Evolutionary conservation across 30 jellyfish, hydroid and myxozoan genomes (phyloP).

Genomic region (Pelagia noctiluca): DNA sequence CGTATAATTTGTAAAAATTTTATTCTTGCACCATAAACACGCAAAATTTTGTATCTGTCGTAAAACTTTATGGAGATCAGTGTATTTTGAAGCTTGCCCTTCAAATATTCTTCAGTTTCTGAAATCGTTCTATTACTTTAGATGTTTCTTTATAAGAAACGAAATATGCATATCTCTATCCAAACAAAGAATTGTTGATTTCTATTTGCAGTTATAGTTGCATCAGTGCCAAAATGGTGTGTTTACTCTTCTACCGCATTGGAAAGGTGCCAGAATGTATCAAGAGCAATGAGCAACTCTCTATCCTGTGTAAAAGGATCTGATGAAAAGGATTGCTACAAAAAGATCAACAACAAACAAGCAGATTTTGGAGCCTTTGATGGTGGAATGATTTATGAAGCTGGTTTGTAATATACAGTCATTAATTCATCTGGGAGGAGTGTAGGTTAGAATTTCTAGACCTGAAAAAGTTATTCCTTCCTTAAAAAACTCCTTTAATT

Average conservation of each 20-base stretch:
- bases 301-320: constrained; percentile 23
- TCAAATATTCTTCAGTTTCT: too few relatives aligned
- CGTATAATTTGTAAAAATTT: too few relatives aligned
- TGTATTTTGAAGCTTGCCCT: too few relatives aligned
- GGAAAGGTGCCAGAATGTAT: neutral
- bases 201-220: neutral
- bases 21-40: too few relatives aligned
- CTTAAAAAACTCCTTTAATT: too few relatives aligned
- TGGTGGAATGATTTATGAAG: constrained; percentile 54
- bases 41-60: too few relatives aligned
- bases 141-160: too few relatives aligned
- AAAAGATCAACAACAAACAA: constrained; percentile 17
- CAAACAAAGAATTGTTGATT: neutral
- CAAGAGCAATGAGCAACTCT: too few relatives aligned
- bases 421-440: neutral
- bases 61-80: neutral
- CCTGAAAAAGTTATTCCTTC: too few relatives aligned
- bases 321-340: constrained; percentile 47
- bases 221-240: neutral
- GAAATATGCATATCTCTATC: too few relatives aligned
- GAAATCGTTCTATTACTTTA: neutral
- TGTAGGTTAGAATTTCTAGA: neutral
- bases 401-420: constrained; percentile 21
- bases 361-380: constrained; percentile 54
- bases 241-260: neutral